Base-by-base conservation (phyloP, 2,888 invertebrate species). In the Vesta saturnalis region DNA sequence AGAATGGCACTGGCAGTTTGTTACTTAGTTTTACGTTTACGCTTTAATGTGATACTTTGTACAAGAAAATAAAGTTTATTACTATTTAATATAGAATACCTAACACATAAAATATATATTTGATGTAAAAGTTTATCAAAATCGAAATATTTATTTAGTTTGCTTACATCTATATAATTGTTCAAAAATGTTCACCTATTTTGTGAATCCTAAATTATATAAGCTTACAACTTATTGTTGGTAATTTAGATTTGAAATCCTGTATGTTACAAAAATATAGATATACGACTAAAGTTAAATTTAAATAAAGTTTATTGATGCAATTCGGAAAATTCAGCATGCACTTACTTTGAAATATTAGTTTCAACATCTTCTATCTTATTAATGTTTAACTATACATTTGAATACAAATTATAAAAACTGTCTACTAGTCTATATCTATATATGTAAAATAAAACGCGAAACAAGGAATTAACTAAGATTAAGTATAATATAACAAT, bases 41-140 rank as follows among this genome's bases (percentile, higher is more conserved):
- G 65, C 65, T 65, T 64, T 65, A 65, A 65, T 65, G 65, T 65
- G 60, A 65, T 65, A 65, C 65, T 65, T 65, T 65, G 65, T 65
- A 65, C 59, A 55, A 60, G 55, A 65, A 46, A 58, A 46, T 22
- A 57, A 60, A 16, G n/a, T 65, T 65, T 65, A 60, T 60, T 55
- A 65, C 59, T 30, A 58, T 35, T 35, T 52, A 64, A 57, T 52
- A 64, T 64, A 64, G 57, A 58, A 39, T 49, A 63, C 62, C 62
- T 56, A 64, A 58, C 54, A 19, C 58, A 16, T 35, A 18, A 39
- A 58, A 19, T 58, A 58, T 39, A 58, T 58, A 49, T 58, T 39
- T 15, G 22, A 23, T 23, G 56, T 23, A 56, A 15, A 30, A 16
- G 14, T 56, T 21, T 35, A 16, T 14, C 16, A 10, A 46, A 63